Conservation (phyloP, 1,140 invertebrate genomes). For the Dinoponera quadriceps region DNA sequence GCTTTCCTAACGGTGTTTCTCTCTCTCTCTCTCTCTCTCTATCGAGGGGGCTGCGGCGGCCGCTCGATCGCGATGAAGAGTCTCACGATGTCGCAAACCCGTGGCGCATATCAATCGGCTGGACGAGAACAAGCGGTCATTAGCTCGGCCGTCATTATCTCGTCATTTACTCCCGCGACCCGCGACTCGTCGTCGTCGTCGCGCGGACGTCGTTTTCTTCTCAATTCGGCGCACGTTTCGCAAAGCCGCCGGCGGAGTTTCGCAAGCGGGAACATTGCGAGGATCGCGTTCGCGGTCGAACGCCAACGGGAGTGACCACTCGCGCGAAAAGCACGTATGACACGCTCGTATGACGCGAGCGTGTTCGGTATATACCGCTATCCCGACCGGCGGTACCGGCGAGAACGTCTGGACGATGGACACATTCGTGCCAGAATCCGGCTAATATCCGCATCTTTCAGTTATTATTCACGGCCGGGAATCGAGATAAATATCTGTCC, state of each 20-base stretch:
- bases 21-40: neutral
- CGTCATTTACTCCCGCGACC: neutral
- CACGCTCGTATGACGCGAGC: slow-evolving; percentile 12
- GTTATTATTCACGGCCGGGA: neutral
- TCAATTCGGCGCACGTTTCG: slow-evolving; percentile 46
- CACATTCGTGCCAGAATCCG: slow-evolving; percentile 13
- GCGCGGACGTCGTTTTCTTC: slow-evolving; percentile 10
- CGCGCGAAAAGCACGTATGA: slow-evolving; percentile 22
- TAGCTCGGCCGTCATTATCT: slow-evolving; percentile 37
- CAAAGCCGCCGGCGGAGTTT: slow-evolving; percentile 25
- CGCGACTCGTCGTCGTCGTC: neutral
- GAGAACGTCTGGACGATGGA: neutral
- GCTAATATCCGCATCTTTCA: neutral
- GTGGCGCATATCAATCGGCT: slow-evolving; percentile 55
- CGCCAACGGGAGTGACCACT: slow-evolving; percentile 34
- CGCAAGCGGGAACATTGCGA: slow-evolving; percentile 47
- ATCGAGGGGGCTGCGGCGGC: slow-evolving; percentile 15
- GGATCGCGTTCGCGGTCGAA: neutral
- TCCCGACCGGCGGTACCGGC: neutral
- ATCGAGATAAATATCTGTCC: neutral
- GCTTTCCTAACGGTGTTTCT: slow-evolving; percentile 42
- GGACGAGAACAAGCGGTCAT: neutral
- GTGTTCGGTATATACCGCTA: neutral
- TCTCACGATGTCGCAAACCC: slow-evolving; percentile 42
- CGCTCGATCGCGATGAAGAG: slow-evolving; percentile 29